Percentiles rank a stretch among this genome's conserved stretches.
Evolutionary conservation across 2,113 vertebrate species (phyloP).

Genomic region (Melozone crissalis): DNA sequence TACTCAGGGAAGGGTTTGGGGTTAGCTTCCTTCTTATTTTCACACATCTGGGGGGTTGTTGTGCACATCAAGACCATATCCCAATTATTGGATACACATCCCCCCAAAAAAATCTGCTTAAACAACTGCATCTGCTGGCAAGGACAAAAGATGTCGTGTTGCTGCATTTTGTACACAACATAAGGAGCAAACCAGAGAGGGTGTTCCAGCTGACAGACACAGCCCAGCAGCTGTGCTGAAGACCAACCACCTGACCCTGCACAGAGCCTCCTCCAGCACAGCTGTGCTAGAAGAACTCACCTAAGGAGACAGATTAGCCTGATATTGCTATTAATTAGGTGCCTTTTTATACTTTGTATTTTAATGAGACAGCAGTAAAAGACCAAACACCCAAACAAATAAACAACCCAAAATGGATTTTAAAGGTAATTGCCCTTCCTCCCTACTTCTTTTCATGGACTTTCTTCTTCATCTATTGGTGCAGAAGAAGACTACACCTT

Average conservation of each 20-base stretch:
- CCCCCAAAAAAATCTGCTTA: background rate
- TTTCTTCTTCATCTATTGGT: background rate
- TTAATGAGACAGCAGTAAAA: rapidly evolving
- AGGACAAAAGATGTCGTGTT: slow-evolving; percentile 46
- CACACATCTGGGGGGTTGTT: background rate
- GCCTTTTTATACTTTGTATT: background rate
- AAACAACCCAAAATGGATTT: background rate
- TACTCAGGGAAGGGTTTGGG: background rate
- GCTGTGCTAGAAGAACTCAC: background rate
- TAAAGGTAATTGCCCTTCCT: background rate
- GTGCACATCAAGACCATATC: slow-evolving; percentile 23
- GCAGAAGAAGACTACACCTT: background rate
- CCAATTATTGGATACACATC: slow-evolving; percentile 10
- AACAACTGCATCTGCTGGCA: slow-evolving; percentile 65
- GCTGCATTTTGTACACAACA: slow-evolving; percentile 58
- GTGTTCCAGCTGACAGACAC: background rate
- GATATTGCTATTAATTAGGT: background rate
- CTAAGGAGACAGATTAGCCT: background rate
- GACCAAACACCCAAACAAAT: background rate
- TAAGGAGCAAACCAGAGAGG: background rate
- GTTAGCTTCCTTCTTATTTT: background rate
- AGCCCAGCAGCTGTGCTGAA: background rate
- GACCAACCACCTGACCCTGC: background rate
- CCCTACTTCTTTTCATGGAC: background rate
- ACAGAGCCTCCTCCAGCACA: background rate